Base-by-base conservation (phyloP, 30 jellyfish, hydroid and myxozoan species). In the Nemopilema nomurai region DNA sequence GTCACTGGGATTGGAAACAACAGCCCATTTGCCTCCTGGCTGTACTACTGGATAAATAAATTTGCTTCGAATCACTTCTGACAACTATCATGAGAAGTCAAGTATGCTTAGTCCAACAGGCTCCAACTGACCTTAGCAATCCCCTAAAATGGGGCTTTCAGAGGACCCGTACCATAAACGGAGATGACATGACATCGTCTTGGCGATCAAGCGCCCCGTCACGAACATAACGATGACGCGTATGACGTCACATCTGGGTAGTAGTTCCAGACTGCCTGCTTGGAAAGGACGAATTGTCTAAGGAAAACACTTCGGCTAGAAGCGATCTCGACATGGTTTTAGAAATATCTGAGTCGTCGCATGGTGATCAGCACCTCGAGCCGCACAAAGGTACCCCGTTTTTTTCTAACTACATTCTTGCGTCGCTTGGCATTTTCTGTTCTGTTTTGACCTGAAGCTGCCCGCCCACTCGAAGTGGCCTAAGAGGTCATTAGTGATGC, bases 331-430 rank as follows among this genome's bases (percentile, higher is more conserved):
- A 22, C 81, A 80, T 80, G 89, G 89, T 67, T 65, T 30, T 80
- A 62, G 89, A 80, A 4, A 67, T 67, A 28, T 22, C 81, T 28
- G 89, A 80, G 51, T 41, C 81, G 8, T 4, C 89, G 18, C 89
- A 80, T 50, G 62, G 89, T 19, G 89, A 80, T 30, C 89, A 80
- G 41, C 79, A 80, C 27, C 79, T 80, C 1, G 89, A 80, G 76
- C 81, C 89, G 17, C 81, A 66, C 66, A 80, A 80, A 65, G 89
- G 89, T 80, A 62, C 16, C 65, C 19, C 6, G 4, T 21, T 71
- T n/a, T 23, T 27, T 33, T 24, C 18, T 18, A 8, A 1, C 18
- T 28, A 6, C 57, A 13, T 28, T 13, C 1, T 0, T n/a, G 28
- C 8, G 1, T 9, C 31, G 16, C 67, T 1, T 20, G 7, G 28